A percentile compares a stretch with the other conserved stretches of the same genome.
These are phyloP conservation scores for Lottia gigantea DNA, from an alignment of 2,888 invertebrate species.

Conservation along the genomic window DNA sequence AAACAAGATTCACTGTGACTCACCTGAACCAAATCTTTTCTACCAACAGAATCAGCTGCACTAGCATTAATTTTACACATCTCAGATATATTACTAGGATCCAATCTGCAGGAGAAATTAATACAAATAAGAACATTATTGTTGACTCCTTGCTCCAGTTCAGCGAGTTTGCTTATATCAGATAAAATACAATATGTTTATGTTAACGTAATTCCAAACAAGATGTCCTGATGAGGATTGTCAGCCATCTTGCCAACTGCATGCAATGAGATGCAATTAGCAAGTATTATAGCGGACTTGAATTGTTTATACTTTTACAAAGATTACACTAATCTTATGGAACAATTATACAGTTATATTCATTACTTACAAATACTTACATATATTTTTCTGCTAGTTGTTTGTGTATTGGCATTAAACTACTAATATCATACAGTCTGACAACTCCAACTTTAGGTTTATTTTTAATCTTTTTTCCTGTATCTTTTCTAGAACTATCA, in stretches of 20 bases:
- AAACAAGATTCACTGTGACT: too few relatives aligned
- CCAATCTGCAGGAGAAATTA: conserved; percentile 57
- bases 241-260: too few relatives aligned
- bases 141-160: too few relatives aligned
- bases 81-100: conserved; percentile 69
- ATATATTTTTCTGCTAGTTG: conserved; percentile 87
- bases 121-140: too few relatives aligned
- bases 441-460: conserved; percentile 71
- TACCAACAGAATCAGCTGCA: conserved; percentile 78
- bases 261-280: too few relatives aligned
- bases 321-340: not conserved
- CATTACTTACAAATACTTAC: conserved; percentile 64
- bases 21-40: conserved; percentile 86
- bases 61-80: conserved; percentile 87
- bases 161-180: too few relatives aligned
- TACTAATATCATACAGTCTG: conserved; percentile 76
- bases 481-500: conserved; percentile 19
- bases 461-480: conserved; percentile 39
- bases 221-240: too few relatives aligned
- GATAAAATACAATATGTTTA: too few relatives aligned
- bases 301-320: too few relatives aligned
- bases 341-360: not conserved
- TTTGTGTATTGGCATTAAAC: conserved; percentile 82
- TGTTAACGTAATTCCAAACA: too few relatives aligned
- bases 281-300: too few relatives aligned